Conservation (phyloP, 2,888 invertebrate genomes). For the Monoplex corrugatus region DNA sequence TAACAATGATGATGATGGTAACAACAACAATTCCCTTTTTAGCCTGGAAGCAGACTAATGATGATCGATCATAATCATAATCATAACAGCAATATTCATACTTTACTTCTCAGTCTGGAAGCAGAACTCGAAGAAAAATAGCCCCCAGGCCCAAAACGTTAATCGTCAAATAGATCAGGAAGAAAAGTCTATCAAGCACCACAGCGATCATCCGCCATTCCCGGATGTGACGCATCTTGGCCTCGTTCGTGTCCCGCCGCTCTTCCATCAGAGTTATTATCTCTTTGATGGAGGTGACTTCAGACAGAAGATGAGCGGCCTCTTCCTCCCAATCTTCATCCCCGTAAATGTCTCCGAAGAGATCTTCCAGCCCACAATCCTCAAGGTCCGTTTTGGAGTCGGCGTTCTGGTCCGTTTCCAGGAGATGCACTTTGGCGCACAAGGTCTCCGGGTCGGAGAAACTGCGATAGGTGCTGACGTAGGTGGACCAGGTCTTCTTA, state of each 20-base stretch:
- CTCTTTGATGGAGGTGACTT: constrained; percentile 60
- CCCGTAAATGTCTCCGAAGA: constrained; percentile 40
- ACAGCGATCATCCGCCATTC: constrained; percentile 79
- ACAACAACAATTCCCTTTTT: too few relatives aligned
- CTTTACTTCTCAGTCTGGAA: background rate
- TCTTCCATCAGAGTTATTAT: constrained; percentile 47
- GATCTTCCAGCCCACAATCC: constrained; percentile 47
- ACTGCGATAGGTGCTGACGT: constrained; percentile 55
- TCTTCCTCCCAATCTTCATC: constrained; percentile 34
- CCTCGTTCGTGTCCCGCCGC: constrained; percentile 66
- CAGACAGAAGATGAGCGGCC: constrained; percentile 50
- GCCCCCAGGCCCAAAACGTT: constrained; percentile 72
- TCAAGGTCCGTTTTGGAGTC: constrained; percentile 50
- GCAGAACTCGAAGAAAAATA: constrained; percentile 64
- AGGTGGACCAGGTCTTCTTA: constrained; percentile 60
- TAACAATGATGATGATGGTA: too few relatives aligned
- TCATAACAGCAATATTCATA: too few relatives aligned
- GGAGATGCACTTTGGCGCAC: constrained; percentile 66
- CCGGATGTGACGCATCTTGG: constrained; percentile 67
- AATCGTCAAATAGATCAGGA: constrained; percentile 73
- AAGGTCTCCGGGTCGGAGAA: constrained; percentile 65
- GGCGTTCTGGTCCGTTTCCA: constrained; percentile 62
- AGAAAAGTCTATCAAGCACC: constrained; percentile 77
- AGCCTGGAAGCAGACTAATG: too few relatives aligned
- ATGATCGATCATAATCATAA: too few relatives aligned